Percentiles rank a stretch among this genome's conserved stretches.
Evolutionary conservation across 2,888 invertebrate genomes (phyloP).

Genomic region (Calameuta idolon): DNA sequence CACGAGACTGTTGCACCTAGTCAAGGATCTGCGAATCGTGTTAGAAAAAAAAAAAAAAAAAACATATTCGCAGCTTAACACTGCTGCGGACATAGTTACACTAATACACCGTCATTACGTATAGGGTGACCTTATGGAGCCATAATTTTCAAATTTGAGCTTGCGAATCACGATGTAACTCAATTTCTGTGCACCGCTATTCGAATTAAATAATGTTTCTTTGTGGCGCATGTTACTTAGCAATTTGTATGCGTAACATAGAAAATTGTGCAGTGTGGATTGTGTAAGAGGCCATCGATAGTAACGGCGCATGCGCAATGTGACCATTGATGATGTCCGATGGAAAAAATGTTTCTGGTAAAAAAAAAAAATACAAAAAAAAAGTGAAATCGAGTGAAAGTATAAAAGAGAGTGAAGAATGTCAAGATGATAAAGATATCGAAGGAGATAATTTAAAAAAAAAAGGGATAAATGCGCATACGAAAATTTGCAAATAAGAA

Average conservation of each 20-base stretch:
- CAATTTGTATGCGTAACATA: not conserved
- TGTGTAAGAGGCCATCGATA: not conserved
- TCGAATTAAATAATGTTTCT: conserved; percentile 22
- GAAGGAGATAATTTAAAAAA: not conserved
- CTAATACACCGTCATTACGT: conserved; percentile 42
- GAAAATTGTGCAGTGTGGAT: not conserved
- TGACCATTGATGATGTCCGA: not conserved
- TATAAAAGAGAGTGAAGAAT: not conserved
- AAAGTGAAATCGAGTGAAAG: not conserved
- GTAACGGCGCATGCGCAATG: not conserved
- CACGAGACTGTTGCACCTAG: conserved; percentile 44
- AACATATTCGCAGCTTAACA: not conserved
- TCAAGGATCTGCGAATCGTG: conserved; percentile 31
- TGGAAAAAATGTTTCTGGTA: not conserved
- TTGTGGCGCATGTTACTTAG: conserved; percentile 10
- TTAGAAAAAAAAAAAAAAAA: not conserved
- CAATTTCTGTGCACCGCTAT: conserved; percentile 27
- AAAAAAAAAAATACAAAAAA: not conserved
- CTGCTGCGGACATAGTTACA: conserved; percentile 26
- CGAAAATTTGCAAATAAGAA: conserved; percentile 17
- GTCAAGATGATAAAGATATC: not conserved
- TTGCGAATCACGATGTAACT: conserved; percentile 30
- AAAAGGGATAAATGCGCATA: not conserved
- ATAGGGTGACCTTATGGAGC: conserved; percentile 46
- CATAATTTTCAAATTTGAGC: conserved; percentile 44